These are phyloP conservation scores for Moxostoma hubbsi DNA, from an alignment of 2,797 vertebrate species.

Conservation along the genomic window DNA sequence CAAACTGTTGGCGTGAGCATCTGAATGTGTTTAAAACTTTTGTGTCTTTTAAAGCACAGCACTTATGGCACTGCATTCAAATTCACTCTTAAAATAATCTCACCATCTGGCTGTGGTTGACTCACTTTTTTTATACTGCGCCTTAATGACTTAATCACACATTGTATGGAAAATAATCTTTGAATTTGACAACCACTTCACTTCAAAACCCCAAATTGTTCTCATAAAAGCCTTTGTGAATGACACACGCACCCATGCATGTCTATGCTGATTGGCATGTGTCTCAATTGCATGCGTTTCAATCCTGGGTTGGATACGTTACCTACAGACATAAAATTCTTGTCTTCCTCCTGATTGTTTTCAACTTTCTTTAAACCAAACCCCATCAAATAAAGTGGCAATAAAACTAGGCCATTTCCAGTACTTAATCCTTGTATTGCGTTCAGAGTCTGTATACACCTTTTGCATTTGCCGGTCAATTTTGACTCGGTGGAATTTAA, in stretches of 20 bases:
- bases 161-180: slow-evolving; percentile 78
- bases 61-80: no score
- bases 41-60: neutral
- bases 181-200: slow-evolving; percentile 71
- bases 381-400: neutral
- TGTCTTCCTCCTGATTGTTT: slow-evolving; percentile 34
- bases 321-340: slow-evolving; percentile 41
- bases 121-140: slow-evolving; percentile 69
- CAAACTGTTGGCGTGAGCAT: slow-evolving; percentile 31
- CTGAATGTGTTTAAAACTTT: slow-evolving; percentile 50
- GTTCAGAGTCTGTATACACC: no score
- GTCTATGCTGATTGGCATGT: slow-evolving; percentile 67
- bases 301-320: slow-evolving; percentile 49
- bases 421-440: neutral
- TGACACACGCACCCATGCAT: slow-evolving; percentile 25
- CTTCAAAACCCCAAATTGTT: slow-evolving; percentile 79
- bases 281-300: slow-evolving; percentile 46
- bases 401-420: neutral
- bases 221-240: slow-evolving; percentile 71
- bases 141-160: slow-evolving; percentile 78
- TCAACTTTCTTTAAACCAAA: neutral
- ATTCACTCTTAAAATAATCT: slow-evolving; percentile 57
- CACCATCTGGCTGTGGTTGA: slow-evolving; percentile 78
- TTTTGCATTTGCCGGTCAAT: no score
- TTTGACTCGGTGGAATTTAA: no score